Evolutionary conservation across 2,113 vertebrate species (phyloP), one percentile per base, ranked within the genome.

Genomic region (Xyliphius kryptos): DNA sequence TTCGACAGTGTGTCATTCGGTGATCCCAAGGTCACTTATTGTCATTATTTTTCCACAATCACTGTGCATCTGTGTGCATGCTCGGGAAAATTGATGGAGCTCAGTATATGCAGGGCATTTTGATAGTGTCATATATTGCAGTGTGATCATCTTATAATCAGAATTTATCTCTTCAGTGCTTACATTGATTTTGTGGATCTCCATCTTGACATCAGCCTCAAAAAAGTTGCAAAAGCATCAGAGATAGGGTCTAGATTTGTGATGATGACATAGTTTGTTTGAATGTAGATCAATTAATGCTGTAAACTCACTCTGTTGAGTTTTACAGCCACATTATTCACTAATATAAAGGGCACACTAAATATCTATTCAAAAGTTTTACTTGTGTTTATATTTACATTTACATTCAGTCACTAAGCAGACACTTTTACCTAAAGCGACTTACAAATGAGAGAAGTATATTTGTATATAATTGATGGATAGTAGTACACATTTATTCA

Each of bases 41-140:
- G 59, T 69, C 59, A 77, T 77, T 74, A 74, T 50, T 58, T 49
- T 47, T 67, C 62, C 57, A 44, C 56, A 57, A 60, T 61, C 61
- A 53, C 13, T 20, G 16, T 49, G 46, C 40, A n/a, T 66, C 19
- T 59, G 48, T 56, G 46, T 56, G 12, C 3, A 6, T 21, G 51
- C 10, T 16, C 41, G 37, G 38, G 55, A 54, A 66, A 66, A 70
- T 26, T 63, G 55, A 67, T 67, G 37, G 59, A 53, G 65, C 51
- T 56, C 37, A 49, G 19, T 44, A 63, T 67, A 56, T 70, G 49
- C 64, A 47, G 54, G 49, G 48, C 63, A 67, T 54, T 70, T 69
- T n/a, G 3, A 9, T 40, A 37, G 48, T 61, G 47, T 63, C 56
- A 64, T 60, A 48, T 32, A 72, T 70, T 44, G 58, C 36, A 49